phyloP scores from a whole-genome alignment of 2,888 invertebrate species.

The Mimumesa dahlbomi region DNA sequence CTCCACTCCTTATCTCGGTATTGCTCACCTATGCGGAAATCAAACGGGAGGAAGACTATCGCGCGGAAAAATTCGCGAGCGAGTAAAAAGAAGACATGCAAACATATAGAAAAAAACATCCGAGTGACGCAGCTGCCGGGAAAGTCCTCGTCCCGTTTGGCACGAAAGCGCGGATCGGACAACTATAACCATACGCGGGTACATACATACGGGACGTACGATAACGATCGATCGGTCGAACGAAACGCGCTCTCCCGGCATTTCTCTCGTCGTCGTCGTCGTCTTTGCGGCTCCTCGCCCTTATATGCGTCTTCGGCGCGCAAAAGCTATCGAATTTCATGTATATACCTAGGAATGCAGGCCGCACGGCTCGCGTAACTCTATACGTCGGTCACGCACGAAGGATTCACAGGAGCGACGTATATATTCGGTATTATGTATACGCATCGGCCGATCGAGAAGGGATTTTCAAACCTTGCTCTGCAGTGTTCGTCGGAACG shows the following conservation, averaged over 20 bases:
- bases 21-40: too few species aligned
- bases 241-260: not conserved
- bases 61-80: too few species aligned
- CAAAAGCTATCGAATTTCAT: slow-evolving; percentile 72
- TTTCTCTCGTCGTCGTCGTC: slow-evolving; percentile 16
- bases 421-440: slow-evolving; percentile 52
- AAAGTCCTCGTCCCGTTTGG: too few species aligned
- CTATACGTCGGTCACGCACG: slow-evolving; percentile 72
- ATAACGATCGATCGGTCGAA: slow-evolving; percentile 48
- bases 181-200: not conserved
- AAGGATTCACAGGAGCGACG: slow-evolving; percentile 52
- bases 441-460: slow-evolving; percentile 42
- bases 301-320: slow-evolving; percentile 30
- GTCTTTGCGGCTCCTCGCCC: slow-evolving; percentile 24
- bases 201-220: slow-evolving; percentile 8
- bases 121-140: too few species aligned
- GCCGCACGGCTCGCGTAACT: slow-evolving; percentile 66
- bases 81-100: too few species aligned
- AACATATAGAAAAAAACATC: too few species aligned
- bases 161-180: slow-evolving; percentile 1
- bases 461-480: slow-evolving; percentile 23
- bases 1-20: too few species aligned
- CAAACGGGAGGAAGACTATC: too few species aligned
- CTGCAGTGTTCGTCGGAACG: not conserved
- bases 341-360: slow-evolving; percentile 68